phyloP scores from a whole-genome alignment of 2,888 invertebrate genomes.

The Eudemis profundana region DNA sequence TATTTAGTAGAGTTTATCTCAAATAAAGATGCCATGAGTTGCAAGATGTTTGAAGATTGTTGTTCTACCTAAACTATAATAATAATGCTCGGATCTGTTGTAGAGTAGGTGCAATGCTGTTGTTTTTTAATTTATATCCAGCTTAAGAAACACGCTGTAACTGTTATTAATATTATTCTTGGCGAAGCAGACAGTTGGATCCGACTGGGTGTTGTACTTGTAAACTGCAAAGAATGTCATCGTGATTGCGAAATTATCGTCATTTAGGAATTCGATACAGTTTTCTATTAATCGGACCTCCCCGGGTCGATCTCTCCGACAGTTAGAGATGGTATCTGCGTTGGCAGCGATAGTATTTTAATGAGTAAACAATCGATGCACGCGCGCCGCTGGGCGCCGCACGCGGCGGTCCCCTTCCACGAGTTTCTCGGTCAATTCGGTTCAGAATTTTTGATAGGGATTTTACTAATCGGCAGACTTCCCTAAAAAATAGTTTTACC shows the following conservation, averaged over 20 bases:
- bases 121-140: no score
- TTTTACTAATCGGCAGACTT: conserved; percentile 10
- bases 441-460: conserved; percentile 26
- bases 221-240: conserved; percentile 21
- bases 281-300: conserved; percentile 42
- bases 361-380: conserved; percentile 86
- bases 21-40: no score
- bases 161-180: no score
- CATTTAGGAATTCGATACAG: conserved; percentile 23
- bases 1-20: no score
- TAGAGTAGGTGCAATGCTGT: no score
- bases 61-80: no score
- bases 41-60: no score
- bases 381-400: conserved; percentile 81
- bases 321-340: conserved; percentile 81
- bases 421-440: conserved; percentile 27
- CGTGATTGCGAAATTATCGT: conserved; percentile 32
- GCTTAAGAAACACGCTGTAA: no score
- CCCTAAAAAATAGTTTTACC: no score
- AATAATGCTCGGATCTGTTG: no score
- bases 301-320: conserved; percentile 50
- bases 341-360: conserved; percentile 82
- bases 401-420: conserved; percentile 60
- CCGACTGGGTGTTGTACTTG: not conserved
- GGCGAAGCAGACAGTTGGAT: no score